These are phyloP conservation scores for Anabas testudineus DNA, from an alignment of 2,797 vertebrate species.

Conservation along the genomic window DNA sequence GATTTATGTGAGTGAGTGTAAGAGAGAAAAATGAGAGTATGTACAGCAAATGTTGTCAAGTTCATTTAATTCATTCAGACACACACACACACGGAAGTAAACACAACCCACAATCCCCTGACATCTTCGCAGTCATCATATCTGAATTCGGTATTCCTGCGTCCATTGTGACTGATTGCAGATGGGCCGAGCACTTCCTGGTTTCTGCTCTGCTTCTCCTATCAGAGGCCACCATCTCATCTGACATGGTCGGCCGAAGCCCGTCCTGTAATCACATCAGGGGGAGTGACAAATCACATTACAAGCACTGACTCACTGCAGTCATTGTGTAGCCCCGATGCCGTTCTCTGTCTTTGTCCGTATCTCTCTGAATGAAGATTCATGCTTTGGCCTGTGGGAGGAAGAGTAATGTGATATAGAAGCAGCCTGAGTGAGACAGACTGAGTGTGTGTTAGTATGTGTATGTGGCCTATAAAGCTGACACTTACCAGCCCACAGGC, in stretches of 20 bases:
- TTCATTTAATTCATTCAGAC: slow-evolving; percentile 49
- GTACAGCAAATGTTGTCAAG: slow-evolving; percentile 23
- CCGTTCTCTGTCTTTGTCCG: slow-evolving; percentile 60
- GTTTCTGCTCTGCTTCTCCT: slow-evolving; percentile 60
- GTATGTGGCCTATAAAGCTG: slow-evolving; percentile 22
- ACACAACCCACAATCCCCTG: slow-evolving; percentile 20
- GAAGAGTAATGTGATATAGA: slow-evolving; percentile 70
- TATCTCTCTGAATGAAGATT: slow-evolving; percentile 74
- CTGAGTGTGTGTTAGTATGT: slow-evolving; percentile 39
- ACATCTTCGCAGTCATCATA: slow-evolving; percentile 13
- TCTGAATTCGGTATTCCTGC: slow-evolving; percentile 16
- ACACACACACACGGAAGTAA: slow-evolving; percentile 10
- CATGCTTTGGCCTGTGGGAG: slow-evolving; percentile 70
- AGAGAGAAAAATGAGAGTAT: slow-evolving; percentile 21
- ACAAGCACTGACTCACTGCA: slow-evolving; percentile 72
- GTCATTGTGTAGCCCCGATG: slow-evolving; percentile 58
- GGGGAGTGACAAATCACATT: slow-evolving; percentile 81
- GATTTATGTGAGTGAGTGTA: slow-evolving; percentile 28
- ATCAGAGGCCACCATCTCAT: slow-evolving; percentile 66
- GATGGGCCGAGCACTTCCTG: slow-evolving; percentile 70
- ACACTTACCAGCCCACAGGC: slow-evolving; percentile 14
- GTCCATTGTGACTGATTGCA: slow-evolving; percentile 63
- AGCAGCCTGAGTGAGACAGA: slow-evolving; percentile 33
- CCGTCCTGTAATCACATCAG: slow-evolving; percentile 78
- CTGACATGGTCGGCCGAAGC: slow-evolving; percentile 60